Evolutionary conservation across 2,888 invertebrate species (phyloP).

Genomic region (Saturnia japonica): DNA sequence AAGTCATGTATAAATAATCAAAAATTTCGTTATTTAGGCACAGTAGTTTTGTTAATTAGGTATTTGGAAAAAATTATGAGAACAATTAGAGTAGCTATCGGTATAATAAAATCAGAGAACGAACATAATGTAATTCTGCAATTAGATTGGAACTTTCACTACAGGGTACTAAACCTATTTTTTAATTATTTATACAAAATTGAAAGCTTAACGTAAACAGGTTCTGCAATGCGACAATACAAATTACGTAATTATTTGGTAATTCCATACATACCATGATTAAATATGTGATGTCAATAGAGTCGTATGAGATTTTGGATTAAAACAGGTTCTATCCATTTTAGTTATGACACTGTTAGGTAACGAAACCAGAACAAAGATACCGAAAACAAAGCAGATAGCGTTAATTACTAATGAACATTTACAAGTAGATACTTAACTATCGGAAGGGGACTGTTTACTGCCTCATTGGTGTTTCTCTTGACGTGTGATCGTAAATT

Average conservation of each 20-base stretch:
- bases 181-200: background rate
- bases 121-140: too few species aligned
- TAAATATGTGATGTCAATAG: background rate
- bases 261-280: too few species aligned
- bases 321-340: background rate
- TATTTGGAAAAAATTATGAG: too few species aligned
- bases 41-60: too few species aligned
- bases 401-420: conserved; percentile 74
- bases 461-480: conserved; percentile 79
- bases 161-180: background rate
- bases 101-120: too few species aligned
- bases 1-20: too few species aligned
- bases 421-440: conserved; percentile 68
- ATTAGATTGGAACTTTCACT: too few species aligned
- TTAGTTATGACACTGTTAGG: background rate
- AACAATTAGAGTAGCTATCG: too few species aligned
- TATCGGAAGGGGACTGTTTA: conserved; percentile 73
- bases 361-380: conserved; percentile 34
- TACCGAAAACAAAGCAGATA: conserved; percentile 49
- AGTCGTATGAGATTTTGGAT: background rate
- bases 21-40: too few species aligned
- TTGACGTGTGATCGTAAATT: conserved; percentile 79
- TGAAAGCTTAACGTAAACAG: background rate
- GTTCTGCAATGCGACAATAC: background rate
- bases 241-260: background rate